Evolutionary conservation across 2,888 invertebrate species (phyloP), one percentile per base, ranked within the genome.

Genomic region (Rhagophthalmus giganteus): DNA sequence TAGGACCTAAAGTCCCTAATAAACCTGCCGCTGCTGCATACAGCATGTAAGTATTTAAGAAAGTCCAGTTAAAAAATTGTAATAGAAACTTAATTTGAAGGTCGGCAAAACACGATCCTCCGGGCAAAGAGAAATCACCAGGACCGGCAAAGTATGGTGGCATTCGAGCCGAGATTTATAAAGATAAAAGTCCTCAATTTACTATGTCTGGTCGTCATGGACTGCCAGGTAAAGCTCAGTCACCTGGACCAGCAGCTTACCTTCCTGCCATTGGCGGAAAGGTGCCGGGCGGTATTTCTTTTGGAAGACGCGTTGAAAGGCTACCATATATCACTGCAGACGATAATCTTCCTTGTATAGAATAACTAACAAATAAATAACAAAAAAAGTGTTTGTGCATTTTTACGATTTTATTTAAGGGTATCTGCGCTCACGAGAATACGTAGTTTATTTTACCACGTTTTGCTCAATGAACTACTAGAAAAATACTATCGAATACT

Each of bases 281-380:
- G 71, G 75, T 75, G 45, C 74, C 75, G 6, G 78, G 78, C 39
- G 72, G 78, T 15, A 84, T 79, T 63, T 82, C 83, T 11, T 85
- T 85, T 67, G 85, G 85, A 16, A 75, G 77, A 10, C 81, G 84
- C 32, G 76, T 77, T 51, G 82, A 83, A 67, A 79, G 76, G 9
- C 76, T 78, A 26, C 79, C 83, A 2, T 79, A 83, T 70, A 77
- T 85, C 59, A 79, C 82, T 35, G 77, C 78, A 13, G 78, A 81
- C 47, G 84, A 85, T 64, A 78, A 80, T 35, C 77, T 81, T 76
- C 80, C 81, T 2, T 71, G 71, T 55, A 45, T 45, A 14, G 41
- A 49, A 12, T 51, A 28, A 7, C 20, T 20, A 5, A 20, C 20
- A 20, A 5, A 20, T 5, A 20, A 5, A 20, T 20, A 20, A 20